Percentiles rank a stretch among this genome's conserved stretches.
Evolutionary conservation across 2,888 invertebrate species (phyloP).

Genomic region (Bugula neritina): DNA sequence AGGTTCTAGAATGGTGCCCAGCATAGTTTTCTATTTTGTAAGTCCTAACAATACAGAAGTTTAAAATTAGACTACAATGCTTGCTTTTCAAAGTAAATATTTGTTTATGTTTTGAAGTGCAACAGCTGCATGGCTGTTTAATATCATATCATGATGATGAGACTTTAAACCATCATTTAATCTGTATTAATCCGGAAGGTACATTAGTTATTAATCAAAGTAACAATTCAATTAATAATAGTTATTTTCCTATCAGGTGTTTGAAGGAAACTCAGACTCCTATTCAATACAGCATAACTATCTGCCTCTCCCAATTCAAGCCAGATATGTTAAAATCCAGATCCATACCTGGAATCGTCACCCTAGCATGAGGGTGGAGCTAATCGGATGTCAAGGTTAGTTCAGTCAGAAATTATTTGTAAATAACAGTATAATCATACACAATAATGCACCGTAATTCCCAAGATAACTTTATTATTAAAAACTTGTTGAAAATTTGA

Average conservation of each 20-base stretch:
- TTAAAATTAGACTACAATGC: no score
- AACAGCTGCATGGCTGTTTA: no score
- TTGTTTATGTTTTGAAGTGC: no score
- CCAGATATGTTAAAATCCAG: constrained; percentile 56
- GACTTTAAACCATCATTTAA: no score
- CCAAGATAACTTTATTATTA: no score
- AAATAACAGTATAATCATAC: background rate
- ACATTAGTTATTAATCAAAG: background rate
- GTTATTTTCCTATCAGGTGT: constrained; percentile 46
- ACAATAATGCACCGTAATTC: background rate
- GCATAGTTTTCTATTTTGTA: no score
- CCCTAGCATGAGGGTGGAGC: constrained; percentile 57
- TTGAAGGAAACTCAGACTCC: constrained; percentile 56
- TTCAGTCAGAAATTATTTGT: constrained; percentile 24
- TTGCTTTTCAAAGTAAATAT: no score
- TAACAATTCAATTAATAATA: background rate
- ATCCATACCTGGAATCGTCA: constrained; percentile 56
- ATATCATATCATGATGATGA: no score
- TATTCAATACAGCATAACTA: constrained; percentile 55
- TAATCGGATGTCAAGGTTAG: constrained; percentile 58
- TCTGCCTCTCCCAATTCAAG: constrained; percentile 55
- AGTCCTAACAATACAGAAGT: no score
- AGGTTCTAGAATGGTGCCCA: no score
- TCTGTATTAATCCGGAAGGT: no score
- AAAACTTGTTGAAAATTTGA: no score